A percentile compares a stretch with the other conserved stretches of the same genome.
phyloP scores from a whole-genome alignment of 2,113 vertebrate species.

The Bolborhynchus lineola region DNA sequence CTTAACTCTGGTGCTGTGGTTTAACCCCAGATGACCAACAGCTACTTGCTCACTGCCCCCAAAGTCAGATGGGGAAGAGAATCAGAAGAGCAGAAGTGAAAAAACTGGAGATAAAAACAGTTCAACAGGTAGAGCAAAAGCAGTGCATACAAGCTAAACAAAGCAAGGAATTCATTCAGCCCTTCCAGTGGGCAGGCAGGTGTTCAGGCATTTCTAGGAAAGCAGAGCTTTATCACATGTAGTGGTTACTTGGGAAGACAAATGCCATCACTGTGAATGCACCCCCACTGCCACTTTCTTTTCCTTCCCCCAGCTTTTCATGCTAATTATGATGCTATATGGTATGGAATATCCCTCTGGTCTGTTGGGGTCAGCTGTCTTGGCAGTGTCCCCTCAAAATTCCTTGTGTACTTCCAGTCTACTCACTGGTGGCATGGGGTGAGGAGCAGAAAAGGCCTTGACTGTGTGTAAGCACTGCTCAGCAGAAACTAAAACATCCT shows the following conservation, averaged over 20 bases:
- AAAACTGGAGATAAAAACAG: not conserved
- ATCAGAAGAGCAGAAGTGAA: not conserved
- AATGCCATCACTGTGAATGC: not conserved
- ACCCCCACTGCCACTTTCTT: not conserved
- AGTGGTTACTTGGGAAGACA: not conserved
- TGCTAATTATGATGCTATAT: not conserved
- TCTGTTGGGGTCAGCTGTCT: not conserved
- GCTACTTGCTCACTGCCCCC: not conserved
- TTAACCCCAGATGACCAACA: not conserved
- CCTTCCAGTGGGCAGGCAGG: not conserved
- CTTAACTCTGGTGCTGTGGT: not conserved
- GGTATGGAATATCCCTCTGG: not conserved
- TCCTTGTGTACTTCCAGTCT: not conserved
- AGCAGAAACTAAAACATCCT: not conserved
- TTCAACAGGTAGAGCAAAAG: not conserved
- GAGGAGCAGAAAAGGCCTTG: not conserved
- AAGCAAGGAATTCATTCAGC: not conserved
- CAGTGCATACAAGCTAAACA: not conserved
- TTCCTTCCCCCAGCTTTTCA: not conserved
- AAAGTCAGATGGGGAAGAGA: not conserved
- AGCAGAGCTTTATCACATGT: not conserved
- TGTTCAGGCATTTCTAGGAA: not conserved
- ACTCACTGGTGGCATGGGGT: not conserved
- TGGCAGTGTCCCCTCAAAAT: not conserved
- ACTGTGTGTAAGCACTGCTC: not conserved